phyloP scores from a whole-genome alignment of 2,888 invertebrate genomes.

The Brenthis daphne region DNA sequence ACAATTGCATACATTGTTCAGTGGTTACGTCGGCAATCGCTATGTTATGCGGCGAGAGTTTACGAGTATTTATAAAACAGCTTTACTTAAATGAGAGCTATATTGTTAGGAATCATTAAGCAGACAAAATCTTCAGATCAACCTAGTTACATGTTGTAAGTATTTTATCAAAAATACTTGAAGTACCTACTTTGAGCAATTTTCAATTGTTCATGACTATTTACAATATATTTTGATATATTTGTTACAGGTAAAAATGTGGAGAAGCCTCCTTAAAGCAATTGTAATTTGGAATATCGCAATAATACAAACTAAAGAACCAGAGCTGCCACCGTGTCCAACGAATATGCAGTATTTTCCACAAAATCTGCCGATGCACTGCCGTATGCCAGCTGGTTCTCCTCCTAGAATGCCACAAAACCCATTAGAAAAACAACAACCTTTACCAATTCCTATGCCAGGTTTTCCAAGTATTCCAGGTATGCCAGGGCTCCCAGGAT shows the following conservation, averaged over 20 bases:
- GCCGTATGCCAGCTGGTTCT: slow-evolving; percentile 60
- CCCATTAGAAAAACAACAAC: slow-evolving; percentile 43
- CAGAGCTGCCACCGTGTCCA: slow-evolving; percentile 67
- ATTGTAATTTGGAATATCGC: slow-evolving; percentile 43
- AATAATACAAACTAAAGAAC: slow-evolving; percentile 46
- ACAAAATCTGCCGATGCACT: slow-evolving; percentile 72
- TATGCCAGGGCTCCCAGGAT: slow-evolving; percentile 37
- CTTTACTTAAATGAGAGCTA: slow-evolving; percentile 22
- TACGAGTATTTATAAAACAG: slow-evolving; percentile 13
- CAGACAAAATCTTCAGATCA: background rate
- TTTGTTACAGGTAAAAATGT: slow-evolving; percentile 53
- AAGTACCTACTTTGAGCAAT: too few species aligned
- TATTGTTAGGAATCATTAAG: slow-evolving; percentile 13
- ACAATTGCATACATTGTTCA: slow-evolving; percentile 35
- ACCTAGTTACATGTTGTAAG: background rate
- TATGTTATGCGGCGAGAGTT: background rate
- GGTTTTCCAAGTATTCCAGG: slow-evolving; percentile 35
- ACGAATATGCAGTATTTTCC: slow-evolving; percentile 64
- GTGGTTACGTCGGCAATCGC: slow-evolving; percentile 13
- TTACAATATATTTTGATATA: background rate
- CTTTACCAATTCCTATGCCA: slow-evolving; percentile 42
- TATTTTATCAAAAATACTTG: too few species aligned
- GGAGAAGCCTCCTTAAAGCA: slow-evolving; percentile 30
- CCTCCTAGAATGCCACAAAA: slow-evolving; percentile 48
- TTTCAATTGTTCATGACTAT: too few species aligned